Conservation (phyloP, 2,888 invertebrate species). For the Drosophila setosimentum region DNA sequence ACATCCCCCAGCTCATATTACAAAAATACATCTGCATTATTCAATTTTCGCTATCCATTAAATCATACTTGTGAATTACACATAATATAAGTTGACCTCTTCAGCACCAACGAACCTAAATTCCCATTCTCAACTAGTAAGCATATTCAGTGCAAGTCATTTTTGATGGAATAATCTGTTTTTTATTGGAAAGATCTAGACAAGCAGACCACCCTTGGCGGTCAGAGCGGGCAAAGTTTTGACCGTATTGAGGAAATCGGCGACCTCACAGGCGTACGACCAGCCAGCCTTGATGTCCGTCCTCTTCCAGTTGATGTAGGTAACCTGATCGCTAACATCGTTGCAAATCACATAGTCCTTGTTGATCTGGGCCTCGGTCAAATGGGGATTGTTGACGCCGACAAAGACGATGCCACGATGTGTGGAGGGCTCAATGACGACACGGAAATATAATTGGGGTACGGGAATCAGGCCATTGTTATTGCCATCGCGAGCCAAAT, state of each 20-base stretch:
- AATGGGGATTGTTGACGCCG: constrained; percentile 85
- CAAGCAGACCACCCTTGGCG: constrained; percentile 74
- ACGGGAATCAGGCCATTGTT: constrained; percentile 86
- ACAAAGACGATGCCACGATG: constrained; percentile 86
- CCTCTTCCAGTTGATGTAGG: constrained; percentile 81
- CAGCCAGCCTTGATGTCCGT: constrained; percentile 79
- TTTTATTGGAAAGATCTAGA: constrained; percentile 60
- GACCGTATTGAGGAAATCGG: constrained; percentile 73
- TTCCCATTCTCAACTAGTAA: not conserved
- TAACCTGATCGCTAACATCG: constrained; percentile 79
- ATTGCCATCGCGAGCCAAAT: constrained; percentile 81
- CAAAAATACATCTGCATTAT: not conserved
- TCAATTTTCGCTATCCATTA: not conserved
- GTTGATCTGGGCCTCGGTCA: constrained; percentile 76
- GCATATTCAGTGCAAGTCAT: not conserved
- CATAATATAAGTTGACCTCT: not conserved
- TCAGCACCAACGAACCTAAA: too few species aligned
- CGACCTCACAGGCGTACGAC: constrained; percentile 82
- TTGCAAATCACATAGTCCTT: constrained; percentile 79
- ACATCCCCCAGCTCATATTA: not conserved
- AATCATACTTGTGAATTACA: not conserved
- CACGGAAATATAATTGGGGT: constrained; percentile 87
- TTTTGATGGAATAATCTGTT: constrained; percentile 15
- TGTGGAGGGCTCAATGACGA: constrained; percentile 86
- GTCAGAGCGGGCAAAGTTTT: constrained; percentile 73